Percentiles rank a stretch among this genome's conserved stretches.
Conservation (phyloP, 2,888 invertebrate species). For the Diadromus collaris region DNA sequence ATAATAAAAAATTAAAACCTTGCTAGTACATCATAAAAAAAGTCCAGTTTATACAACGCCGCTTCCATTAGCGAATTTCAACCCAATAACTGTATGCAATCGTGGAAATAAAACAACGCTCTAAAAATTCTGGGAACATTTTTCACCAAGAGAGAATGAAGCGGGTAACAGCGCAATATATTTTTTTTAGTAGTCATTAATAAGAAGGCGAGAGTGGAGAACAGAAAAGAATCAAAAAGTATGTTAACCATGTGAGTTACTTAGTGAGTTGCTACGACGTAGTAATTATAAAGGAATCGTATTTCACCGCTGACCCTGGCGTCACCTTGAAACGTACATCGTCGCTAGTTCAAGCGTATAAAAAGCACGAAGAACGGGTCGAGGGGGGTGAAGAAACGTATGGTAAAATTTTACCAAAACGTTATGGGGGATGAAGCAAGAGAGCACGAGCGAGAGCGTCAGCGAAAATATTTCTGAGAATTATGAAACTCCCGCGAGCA, state of each 20-base stretch:
- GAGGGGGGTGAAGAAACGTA: constrained; percentile 19
- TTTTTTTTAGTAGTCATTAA: background rate
- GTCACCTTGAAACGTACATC: constrained; percentile 16
- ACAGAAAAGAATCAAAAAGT: background rate
- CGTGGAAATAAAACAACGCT: background rate
- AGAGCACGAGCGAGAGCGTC: background rate
- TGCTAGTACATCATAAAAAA: background rate
- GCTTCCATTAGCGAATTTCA: background rate
- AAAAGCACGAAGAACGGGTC: constrained; percentile 11
- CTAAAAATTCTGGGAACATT: background rate
- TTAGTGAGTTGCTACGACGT: background rate
- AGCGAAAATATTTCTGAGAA: background rate
- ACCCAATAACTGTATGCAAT: background rate
- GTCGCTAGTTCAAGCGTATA: constrained; percentile 38
- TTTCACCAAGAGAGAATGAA: background rate
- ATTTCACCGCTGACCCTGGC: constrained; percentile 1
- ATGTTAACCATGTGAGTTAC: constrained; percentile 4
- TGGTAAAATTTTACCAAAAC: constrained; percentile 27
- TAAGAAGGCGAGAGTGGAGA: background rate
- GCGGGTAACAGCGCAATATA: background rate
- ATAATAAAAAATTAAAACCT: background rate
- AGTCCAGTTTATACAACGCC: too few relatives aligned
- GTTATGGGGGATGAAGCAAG: constrained; percentile 16
- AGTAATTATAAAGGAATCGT: background rate
- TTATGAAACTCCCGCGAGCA: constrained; percentile 40